Evolutionary conservation across 2,797 vertebrate species (phyloP).

Genomic region (Fringilla coelebs): DNA sequence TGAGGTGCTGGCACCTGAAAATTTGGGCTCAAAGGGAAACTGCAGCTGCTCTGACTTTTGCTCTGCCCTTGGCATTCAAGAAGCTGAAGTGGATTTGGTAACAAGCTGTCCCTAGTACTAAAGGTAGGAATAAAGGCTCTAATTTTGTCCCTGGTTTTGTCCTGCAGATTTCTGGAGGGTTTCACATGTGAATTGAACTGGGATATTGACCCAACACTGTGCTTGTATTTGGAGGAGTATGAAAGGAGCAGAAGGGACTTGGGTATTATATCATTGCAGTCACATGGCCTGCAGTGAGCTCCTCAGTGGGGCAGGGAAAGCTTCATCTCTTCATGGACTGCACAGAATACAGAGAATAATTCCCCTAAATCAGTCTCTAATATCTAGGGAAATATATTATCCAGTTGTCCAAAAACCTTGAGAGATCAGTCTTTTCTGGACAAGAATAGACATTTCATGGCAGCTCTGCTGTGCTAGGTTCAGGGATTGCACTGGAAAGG

Average conservation of each 20-base stretch:
- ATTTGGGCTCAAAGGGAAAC: neutral
- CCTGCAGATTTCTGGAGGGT: neutral
- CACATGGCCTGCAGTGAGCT: neutral
- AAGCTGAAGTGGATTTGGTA: neutral
- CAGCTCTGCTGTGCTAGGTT: neutral
- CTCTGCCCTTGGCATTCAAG: neutral
- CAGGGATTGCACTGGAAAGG: neutral
- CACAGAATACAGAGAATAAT: neutral
- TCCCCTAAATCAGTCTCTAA: neutral
- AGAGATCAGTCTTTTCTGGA: neutral
- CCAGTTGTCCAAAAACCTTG: neutral
- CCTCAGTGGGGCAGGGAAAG: neutral
- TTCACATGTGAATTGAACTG: neutral
- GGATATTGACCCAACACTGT: neutral
- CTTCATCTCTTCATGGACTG: constrained; percentile 19
- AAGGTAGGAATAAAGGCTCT: neutral
- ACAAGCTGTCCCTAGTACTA: neutral
- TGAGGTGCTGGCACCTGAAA: neutral
- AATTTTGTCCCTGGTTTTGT: neutral
- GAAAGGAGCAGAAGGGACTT: neutral
- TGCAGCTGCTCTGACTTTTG: neutral
- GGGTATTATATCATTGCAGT: neutral
- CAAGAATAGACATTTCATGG: neutral
- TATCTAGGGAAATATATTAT: constrained; percentile 2
- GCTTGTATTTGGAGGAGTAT: neutral